Evolutionary conservation across 2,113 vertebrate species (phyloP), one percentile per base, ranked within the genome.

Genomic region (Leucosticte australis): DNA sequence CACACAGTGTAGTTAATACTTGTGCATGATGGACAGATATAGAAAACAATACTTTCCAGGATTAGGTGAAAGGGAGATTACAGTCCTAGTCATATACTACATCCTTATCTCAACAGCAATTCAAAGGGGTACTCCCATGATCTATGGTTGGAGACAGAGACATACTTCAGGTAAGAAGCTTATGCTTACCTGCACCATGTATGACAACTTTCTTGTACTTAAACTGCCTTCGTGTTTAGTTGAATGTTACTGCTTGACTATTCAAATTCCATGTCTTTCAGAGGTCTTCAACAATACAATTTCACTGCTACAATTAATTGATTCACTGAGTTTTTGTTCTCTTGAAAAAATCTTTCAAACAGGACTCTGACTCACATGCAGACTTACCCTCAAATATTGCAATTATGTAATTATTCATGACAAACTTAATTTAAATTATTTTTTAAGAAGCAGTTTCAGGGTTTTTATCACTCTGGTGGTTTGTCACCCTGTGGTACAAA

Each of bases 11-110:
- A 89, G 28, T n/a, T 37, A 84, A 13, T 16, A 68, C 7, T 10
- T 53, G 22, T 56, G 17, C 16, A 41, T 12, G 12, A 64, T 3
- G 1, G 24, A 47, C 8, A 85, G 27, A 44, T 6, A 59, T 0
- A 5, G 30, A 75, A 70, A 59, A 71, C 3, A 50, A 6, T 31
- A 60, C 11, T 44, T 71, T 27, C 9, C 33, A 70, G 18, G 56
- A 95, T 81, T 4, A 55, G 18, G 9, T 19, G 33, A 87, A 91
- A 19, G 3, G 21, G 24, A 77, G 16, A 46, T 59, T 50, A 50
- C 19, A 50, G 5, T 84, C 9, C 37, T 15, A 70, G 22, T 62
- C 28, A 83, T 47, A 44, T 59, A 63, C 10, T 46, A 68, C 16
- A 44, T 20, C 23, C 3, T 42, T 60, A 18, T 47, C 63, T 41